Percentiles rank a stretch among this genome's conserved stretches.
These are phyloP conservation scores for Ciconia maguari DNA, from an alignment of 2,113 vertebrate genomes.

Conservation along the genomic window DNA sequence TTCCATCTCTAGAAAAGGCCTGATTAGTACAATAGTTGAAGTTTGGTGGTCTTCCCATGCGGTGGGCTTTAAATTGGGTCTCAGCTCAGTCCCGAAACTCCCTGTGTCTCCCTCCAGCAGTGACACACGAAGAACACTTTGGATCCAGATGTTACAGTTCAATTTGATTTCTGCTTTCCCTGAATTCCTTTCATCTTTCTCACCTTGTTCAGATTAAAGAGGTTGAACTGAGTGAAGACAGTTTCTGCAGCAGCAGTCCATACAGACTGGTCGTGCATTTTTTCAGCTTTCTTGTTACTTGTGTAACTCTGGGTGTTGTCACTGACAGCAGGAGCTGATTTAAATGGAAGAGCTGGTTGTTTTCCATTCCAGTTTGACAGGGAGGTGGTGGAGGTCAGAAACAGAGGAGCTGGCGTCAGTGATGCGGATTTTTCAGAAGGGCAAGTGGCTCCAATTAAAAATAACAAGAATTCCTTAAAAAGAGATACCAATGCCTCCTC, in stretches of 20 bases:
- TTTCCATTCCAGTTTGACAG: constrained; percentile 46
- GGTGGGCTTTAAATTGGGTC: not conserved
- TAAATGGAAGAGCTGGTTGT: constrained; percentile 38
- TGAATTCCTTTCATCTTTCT: constrained; percentile 10
- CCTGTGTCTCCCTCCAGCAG: not conserved
- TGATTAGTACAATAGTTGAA: not conserved
- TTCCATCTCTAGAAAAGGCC: not conserved
- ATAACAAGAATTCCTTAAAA: constrained; percentile 31
- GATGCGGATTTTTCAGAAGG: constrained; percentile 6
- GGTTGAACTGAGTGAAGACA: not conserved
- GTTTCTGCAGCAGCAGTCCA: not conserved
- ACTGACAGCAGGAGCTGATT: constrained; percentile 21
- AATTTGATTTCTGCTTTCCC: not conserved
- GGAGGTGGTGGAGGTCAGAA: constrained; percentile 37
- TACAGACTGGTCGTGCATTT: not conserved
- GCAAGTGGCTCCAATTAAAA: constrained; percentile 53
- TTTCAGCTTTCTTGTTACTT: not conserved
- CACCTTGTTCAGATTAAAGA: not conserved
- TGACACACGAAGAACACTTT: not conserved
- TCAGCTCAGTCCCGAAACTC: not conserved
- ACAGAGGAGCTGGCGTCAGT: not conserved
- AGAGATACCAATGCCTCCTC: not conserved
- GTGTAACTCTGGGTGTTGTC: constrained; percentile 28
- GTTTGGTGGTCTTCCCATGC: not conserved
- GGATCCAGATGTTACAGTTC: not conserved